Base-by-base conservation (phyloP, 2,888 invertebrate species). In the Oxystoma pomonae region DNA sequence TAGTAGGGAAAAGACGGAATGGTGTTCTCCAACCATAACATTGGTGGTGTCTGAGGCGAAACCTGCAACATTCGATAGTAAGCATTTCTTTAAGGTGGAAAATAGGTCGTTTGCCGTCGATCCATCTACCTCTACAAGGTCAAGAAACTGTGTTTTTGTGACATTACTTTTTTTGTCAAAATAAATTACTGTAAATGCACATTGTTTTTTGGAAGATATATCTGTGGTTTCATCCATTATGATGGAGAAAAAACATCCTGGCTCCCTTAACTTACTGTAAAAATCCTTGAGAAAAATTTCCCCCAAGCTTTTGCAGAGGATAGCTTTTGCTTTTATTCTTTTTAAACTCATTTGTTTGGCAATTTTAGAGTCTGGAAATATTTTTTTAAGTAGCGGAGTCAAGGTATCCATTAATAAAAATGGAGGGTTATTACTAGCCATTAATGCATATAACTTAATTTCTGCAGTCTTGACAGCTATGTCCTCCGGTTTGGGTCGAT, bases 21-120 rank as follows among this genome's bases (percentile, higher is more conserved):
- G 16, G 52, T 65, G 20, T 57, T 68, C 64, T 20, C 73, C 75
- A 52, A 71, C 64, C 74, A 75, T 75, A 3, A 68, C 68, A 65
- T 74, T 74, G 1, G 71, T 69, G 1, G 74, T 76, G 60, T 76
- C 75, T 3, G 74, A 69, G 20, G 65, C 68, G 67, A 74, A 74
- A 16, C 72, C 73, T 17, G 57, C 50, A 66, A 71, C 63, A 71
- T 72, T 55, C 66, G 59, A 65, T 68, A 72, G 53, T 16, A 61
- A 17, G n/a, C 50, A 61, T 19, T 61, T 16, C 52, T 58, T 57
- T n/a, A 61, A 21, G n/a, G 55, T 20, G 2, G 5, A 9, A 20
- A 16, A 59, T 16, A 62, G 16, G 53, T 62, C 62, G 16, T 16
- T 20, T 12, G 62, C 58, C 16, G 21, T 58, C 21, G 19, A 55